These are phyloP conservation scores for Onthophagus sagittarius DNA, from an alignment of 2,888 invertebrate species.

Conservation along the genomic window DNA sequence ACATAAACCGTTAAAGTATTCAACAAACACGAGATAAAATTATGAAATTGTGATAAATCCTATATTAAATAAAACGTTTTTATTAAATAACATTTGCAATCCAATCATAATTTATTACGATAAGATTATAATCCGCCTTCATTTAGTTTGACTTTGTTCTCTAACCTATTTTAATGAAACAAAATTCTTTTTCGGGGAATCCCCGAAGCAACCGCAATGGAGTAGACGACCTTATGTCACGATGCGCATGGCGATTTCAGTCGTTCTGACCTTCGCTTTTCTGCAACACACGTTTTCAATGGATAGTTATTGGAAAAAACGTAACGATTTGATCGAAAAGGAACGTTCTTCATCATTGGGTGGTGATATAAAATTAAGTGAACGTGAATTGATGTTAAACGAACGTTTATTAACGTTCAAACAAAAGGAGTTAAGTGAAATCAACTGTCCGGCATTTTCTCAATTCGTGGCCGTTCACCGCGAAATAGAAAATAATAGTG, in stretches of 20 bases:
- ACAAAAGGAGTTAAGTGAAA: slow-evolving; percentile 26
- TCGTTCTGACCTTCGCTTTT: neutral
- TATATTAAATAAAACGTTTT: too few relatives aligned
- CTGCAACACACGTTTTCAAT: neutral
- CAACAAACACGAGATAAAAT: too few relatives aligned
- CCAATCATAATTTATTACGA: too few relatives aligned
- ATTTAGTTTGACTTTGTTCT: too few relatives aligned
- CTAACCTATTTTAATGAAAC: too few relatives aligned
- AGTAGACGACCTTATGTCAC: too few relatives aligned
- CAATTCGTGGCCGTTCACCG: slow-evolving; percentile 60
- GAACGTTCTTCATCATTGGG: slow-evolving; percentile 28
- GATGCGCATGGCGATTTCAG: neutral
- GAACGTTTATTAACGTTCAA: slow-evolving; percentile 27
- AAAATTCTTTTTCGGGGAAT: too few relatives aligned
- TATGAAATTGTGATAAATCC: too few relatives aligned
- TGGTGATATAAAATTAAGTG: slow-evolving; percentile 22
- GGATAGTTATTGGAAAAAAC: neutral
- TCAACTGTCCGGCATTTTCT: slow-evolving; percentile 56
- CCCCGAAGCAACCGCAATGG: too few relatives aligned
- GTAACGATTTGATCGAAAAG: slow-evolving; percentile 12
- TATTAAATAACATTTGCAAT: too few relatives aligned
- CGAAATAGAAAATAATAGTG: slow-evolving; percentile 54
- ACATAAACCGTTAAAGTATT: too few relatives aligned
- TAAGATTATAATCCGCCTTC: too few relatives aligned
- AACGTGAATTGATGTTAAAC: slow-evolving; percentile 28